phyloP scores from a whole-genome alignment of 1,140 invertebrate genomes.

The Microplitis demolitor region DNA sequence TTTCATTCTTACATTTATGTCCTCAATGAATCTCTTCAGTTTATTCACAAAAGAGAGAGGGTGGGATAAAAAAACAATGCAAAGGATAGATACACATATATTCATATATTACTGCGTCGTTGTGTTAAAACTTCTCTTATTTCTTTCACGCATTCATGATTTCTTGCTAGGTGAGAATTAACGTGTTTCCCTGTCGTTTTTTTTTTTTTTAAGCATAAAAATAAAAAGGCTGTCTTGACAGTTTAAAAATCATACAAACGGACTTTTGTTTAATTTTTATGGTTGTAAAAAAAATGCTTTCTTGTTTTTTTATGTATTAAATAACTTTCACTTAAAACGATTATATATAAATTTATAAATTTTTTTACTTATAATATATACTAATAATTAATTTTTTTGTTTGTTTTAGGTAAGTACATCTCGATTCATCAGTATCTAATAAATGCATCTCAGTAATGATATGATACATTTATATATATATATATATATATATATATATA shows the following conservation, averaged over 20 bases:
- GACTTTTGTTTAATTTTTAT: not conserved
- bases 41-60: constrained; percentile 1
- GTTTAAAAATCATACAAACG: not conserved
- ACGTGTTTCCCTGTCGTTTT: constrained; percentile 20
- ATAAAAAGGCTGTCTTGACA: constrained; percentile 11
- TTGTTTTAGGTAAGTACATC: constrained; percentile 28
- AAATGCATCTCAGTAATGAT: no score
- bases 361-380: not conserved
- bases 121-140: not conserved
- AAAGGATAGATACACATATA: not conserved
- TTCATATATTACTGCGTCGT: not conserved
- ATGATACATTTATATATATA: no score
- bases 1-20: constrained; percentile 8
- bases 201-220: constrained; percentile 1
- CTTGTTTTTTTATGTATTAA: not conserved
- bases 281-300: no score
- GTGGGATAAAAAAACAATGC: not conserved
- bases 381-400: constrained; percentile 7
- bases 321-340: not conserved
- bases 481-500: no score
- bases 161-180: constrained; percentile 25
- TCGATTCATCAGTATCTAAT: no score
- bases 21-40: constrained; percentile 7
- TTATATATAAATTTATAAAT: not conserved
- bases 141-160: constrained; percentile 20